phyloP scores from a whole-genome alignment of 2,888 invertebrate species.

The Brachyptera risi region DNA sequence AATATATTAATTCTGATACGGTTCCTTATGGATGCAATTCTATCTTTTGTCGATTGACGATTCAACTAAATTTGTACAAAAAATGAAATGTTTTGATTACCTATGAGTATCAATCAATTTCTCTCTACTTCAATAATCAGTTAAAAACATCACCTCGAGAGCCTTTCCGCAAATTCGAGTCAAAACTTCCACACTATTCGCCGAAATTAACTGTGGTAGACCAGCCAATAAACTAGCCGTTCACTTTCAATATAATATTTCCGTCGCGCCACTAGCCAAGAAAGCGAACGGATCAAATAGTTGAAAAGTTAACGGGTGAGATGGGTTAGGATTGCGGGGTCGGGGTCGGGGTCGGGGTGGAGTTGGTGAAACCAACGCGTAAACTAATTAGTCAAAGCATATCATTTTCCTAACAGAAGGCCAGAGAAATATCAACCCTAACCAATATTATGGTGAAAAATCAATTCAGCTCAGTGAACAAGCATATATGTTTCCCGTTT shows the following conservation, averaged over 20 bases:
- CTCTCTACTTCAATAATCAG: too few relatives aligned
- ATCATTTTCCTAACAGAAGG: not conserved
- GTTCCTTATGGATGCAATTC: too few relatives aligned
- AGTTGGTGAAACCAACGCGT: conserved; percentile 9
- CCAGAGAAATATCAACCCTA: not conserved
- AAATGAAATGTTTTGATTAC: too few relatives aligned
- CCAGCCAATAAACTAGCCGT: not conserved
- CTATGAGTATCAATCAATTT: too few relatives aligned
- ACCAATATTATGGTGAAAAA: conserved; percentile 12
- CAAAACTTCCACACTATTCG: conserved; percentile 4
- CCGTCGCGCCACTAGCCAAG: too few relatives aligned
- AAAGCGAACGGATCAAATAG: too few relatives aligned
- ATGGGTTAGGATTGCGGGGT: too few relatives aligned
- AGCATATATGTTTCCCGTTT: not conserved
- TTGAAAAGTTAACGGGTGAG: too few relatives aligned
- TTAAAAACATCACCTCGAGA: conserved; percentile 4
- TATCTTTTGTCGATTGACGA: too few relatives aligned
- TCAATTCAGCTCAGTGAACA: not conserved
- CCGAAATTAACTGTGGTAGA: not conserved
- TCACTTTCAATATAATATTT: too few relatives aligned
- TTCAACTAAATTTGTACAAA: too few relatives aligned
- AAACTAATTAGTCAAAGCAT: conserved; percentile 14
- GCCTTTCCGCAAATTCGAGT: not conserved
- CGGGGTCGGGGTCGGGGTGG: not conserved
- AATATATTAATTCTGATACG: too few relatives aligned